Evolutionary conservation across 2,888 invertebrate genomes (phyloP).

Genomic region (Drosophila phalerata): DNA sequence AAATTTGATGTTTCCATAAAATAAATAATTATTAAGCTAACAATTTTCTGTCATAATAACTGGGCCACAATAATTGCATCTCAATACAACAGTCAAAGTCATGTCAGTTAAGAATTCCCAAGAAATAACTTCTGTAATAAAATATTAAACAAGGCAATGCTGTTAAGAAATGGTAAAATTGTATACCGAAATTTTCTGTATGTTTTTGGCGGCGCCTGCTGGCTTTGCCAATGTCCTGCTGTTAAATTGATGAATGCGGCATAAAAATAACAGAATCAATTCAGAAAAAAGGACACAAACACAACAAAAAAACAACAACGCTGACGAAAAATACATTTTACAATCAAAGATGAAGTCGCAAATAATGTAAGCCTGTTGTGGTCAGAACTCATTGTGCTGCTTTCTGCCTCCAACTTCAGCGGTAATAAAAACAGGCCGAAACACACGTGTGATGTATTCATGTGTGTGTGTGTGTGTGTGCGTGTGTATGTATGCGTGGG

Average conservation of each 20-base stretch:
- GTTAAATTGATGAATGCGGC: slow-evolving; percentile 74
- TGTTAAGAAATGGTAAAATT: slow-evolving; percentile 13
- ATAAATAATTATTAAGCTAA: too few species aligned
- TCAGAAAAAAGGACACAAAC: slow-evolving; percentile 10
- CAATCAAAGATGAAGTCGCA: slow-evolving; percentile 59
- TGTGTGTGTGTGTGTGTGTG: slow-evolving; percentile 6
- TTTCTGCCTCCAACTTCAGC: not conserved
- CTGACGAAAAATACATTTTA: slow-evolving; percentile 47
- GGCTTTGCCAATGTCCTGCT: slow-evolving; percentile 61
- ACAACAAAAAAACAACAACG: slow-evolving; percentile 16
- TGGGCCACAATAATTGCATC: not conserved
- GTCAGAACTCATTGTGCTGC: slow-evolving; percentile 20
- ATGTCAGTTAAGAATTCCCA: too few species aligned
- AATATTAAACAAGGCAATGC: not conserved
- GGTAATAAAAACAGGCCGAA: slow-evolving; percentile 38
- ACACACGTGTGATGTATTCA: not conserved
- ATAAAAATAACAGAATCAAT: slow-evolving; percentile 34
- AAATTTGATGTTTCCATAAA: too few species aligned
- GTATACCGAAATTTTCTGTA: slow-evolving; percentile 15
- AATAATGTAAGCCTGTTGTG: slow-evolving; percentile 24
- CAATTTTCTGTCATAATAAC: not conserved
- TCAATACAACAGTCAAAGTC: not conserved
- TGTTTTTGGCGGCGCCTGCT: slow-evolving; percentile 4
- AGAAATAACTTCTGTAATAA: not conserved
- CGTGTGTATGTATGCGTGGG: slow-evolving; percentile 4